Percentiles rank a stretch among this genome's conserved stretches.
phyloP scores from a whole-genome alignment of 2,797 vertebrate species.

The Coilia nasus region DNA sequence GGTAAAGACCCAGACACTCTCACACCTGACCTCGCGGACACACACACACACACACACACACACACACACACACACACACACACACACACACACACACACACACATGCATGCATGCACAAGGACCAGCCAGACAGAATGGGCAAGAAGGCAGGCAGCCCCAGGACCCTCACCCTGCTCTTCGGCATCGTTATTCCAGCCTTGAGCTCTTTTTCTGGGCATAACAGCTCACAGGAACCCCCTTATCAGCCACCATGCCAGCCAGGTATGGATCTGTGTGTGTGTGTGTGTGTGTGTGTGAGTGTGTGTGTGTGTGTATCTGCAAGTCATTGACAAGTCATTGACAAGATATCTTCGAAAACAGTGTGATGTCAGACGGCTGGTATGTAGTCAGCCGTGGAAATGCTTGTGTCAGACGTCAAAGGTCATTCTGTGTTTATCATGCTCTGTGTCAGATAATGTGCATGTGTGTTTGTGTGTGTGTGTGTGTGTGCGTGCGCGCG shows the following conservation, averaged over 20 bases:
- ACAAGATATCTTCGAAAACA: neutral
- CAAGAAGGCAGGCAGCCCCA: constrained; percentile 17
- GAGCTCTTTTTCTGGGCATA: constrained; percentile 44
- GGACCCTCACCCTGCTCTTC: constrained; percentile 41
- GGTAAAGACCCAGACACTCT: too few species aligned
- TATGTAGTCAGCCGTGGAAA: neutral
- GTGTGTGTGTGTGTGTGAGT: too few species aligned
- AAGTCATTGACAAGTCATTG: neutral
- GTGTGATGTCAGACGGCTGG: neutral
- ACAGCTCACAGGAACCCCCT: constrained; percentile 34
- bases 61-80: neutral
- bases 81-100: neutral
- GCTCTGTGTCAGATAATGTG: neutral
- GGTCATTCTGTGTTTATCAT: neutral
- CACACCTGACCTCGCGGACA: neutral
- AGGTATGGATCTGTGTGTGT: constrained; percentile 64
- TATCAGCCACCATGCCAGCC: constrained; percentile 61
- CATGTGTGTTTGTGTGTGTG: too few species aligned
- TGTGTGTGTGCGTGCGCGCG: neutral
- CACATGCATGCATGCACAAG: neutral
- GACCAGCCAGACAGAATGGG: constrained; percentile 46
- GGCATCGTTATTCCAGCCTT: constrained; percentile 46
- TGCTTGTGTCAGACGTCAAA: neutral
- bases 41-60: neutral
- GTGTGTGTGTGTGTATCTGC: neutral